Conservation (phyloP, 2,113 vertebrate species). For the Pollimyrus isidori region DNA sequence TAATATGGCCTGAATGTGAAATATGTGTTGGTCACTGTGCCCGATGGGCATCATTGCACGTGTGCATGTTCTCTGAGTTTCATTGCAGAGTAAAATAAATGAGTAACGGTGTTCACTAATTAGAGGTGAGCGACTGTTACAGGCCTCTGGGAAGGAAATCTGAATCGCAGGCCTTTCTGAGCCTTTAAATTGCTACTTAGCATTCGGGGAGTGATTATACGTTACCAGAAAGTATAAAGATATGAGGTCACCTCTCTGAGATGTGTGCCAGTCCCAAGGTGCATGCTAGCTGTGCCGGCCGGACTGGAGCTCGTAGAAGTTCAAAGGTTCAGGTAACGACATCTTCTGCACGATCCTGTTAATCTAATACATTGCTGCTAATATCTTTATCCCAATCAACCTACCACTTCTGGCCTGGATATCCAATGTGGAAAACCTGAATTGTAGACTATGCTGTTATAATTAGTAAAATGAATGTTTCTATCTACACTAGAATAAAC, state of each 20-base stretch:
- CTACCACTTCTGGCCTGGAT: neutral
- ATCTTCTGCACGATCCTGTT: neutral
- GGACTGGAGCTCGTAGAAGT: neutral
- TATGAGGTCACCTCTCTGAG: constrained; percentile 37
- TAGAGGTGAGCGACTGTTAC: constrained; percentile 25
- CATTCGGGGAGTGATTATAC: constrained; percentile 31
- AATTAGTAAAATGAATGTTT: constrained; percentile 1
- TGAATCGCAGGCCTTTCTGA: constrained; percentile 25
- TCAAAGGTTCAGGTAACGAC: neutral
- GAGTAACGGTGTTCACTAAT: constrained; percentile 26
- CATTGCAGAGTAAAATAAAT: constrained; percentile 6
- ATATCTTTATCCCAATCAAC: neutral
- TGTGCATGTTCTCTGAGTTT: neutral
- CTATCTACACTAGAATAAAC: neutral
- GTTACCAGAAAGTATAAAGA: constrained; percentile 37
- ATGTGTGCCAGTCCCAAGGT: constrained; percentile 24
- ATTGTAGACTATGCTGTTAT: neutral
- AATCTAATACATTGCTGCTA: neutral
- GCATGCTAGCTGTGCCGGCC: constrained; percentile 26
- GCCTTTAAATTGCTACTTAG: constrained; percentile 23
- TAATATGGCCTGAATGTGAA: neutral
- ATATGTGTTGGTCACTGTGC: neutral
- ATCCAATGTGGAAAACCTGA: neutral
- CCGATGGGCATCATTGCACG: neutral
- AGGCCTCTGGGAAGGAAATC: constrained; percentile 23